A percentile compares a stretch with the other conserved stretches of the same genome.
Evolutionary conservation across 2,888 invertebrate genomes (phyloP).

Genomic region (Prosopocoilus inquinatus): DNA sequence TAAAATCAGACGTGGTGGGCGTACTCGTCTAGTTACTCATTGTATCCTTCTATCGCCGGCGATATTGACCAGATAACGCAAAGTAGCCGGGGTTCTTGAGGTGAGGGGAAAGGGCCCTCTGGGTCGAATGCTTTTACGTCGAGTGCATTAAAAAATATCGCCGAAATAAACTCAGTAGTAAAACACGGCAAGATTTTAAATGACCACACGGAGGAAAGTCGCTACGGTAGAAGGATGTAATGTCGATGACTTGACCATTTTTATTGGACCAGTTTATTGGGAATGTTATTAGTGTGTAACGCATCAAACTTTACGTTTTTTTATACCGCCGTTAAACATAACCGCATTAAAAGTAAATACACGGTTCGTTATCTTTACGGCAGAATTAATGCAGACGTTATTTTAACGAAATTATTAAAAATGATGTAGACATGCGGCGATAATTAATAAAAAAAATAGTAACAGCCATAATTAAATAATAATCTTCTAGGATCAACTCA

Average conservation of each 20-base stretch:
- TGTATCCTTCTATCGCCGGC: too few species aligned
- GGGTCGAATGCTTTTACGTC: too few species aligned
- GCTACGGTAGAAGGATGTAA: conserved; percentile 24
- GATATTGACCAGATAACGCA: too few species aligned
- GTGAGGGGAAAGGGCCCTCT: conserved; percentile 1
- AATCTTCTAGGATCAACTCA: too few species aligned
- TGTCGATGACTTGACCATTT: conserved; percentile 27
- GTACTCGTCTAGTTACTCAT: background rate
- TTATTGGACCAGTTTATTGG: conserved; percentile 29
- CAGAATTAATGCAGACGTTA: too few species aligned
- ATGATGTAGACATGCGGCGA: too few species aligned
- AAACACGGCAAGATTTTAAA: conserved; percentile 27
- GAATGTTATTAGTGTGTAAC: conserved; percentile 26
- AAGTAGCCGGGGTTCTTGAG: conserved; percentile 12
- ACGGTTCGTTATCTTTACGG: background rate
- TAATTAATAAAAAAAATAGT: too few species aligned
- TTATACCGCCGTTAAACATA: conserved; percentile 21
- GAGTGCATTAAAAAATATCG: conserved; percentile 18
- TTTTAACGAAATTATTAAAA: too few species aligned
- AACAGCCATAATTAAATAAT: too few species aligned
- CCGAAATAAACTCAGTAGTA: conserved; percentile 32
- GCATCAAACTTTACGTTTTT: conserved; percentile 27
- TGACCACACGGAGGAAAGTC: conserved; percentile 25
- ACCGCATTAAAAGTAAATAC: conserved; percentile 27
- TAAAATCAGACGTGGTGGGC: background rate